These are phyloP conservation scores for Larimichthys crocea DNA, from an alignment of 2,113 vertebrate species.

Conservation along the genomic window DNA sequence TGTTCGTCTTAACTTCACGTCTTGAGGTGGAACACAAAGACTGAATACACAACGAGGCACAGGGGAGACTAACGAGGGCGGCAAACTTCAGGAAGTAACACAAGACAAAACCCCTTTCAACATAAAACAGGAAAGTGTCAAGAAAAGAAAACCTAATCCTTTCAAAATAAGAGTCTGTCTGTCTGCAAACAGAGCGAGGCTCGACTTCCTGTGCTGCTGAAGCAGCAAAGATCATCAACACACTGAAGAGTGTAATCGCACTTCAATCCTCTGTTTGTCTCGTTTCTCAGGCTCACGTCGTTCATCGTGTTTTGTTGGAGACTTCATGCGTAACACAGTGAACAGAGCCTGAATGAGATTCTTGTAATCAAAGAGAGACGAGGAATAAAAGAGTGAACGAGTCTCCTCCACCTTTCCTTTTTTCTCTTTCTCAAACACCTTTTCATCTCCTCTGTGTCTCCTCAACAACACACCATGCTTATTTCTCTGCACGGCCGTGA, in stretches of 20 bases:
- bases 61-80: too few species aligned
- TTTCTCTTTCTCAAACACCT: neutral
- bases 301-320: neutral
- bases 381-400: neutral
- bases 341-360: neutral
- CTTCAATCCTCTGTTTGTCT: neutral
- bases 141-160: neutral
- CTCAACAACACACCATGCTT: neutral
- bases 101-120: neutral
- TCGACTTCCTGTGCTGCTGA: neutral
- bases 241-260: too few species aligned
- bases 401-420: neutral
- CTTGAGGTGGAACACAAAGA: too few species aligned
- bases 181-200: neutral
- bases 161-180: constrained; percentile 18
- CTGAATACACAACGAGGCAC: too few species aligned
- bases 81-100: too few species aligned
- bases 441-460: neutral
- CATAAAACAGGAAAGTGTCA: neutral
- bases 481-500: too few species aligned
- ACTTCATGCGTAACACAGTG: neutral
- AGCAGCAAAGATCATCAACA: neutral
- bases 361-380: constrained; percentile 5
- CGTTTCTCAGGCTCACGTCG: neutral
- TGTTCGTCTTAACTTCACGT: too few species aligned